A percentile compares a stretch with the other conserved stretches of the same genome.
phyloP scores from a whole-genome alignment of 2,888 invertebrate genomes.

The Xanthorhoe spadicearia region DNA sequence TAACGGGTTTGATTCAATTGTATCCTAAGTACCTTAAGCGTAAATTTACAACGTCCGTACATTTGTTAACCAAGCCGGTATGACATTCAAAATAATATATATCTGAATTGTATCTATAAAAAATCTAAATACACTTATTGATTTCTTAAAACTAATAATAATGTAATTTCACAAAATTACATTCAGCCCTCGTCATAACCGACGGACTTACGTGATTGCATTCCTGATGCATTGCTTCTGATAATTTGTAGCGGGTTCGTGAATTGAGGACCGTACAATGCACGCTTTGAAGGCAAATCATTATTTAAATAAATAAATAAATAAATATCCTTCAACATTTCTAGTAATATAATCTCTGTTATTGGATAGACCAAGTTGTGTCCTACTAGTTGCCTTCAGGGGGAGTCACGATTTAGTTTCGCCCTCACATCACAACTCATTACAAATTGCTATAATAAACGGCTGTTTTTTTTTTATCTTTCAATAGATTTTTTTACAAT shows the following conservation, averaged over 20 bases:
- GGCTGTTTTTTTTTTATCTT: background rate
- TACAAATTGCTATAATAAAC: conserved; percentile 24
- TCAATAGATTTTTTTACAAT: too few relatives aligned
- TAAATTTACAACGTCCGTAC: too few relatives aligned
- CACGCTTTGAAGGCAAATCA: background rate
- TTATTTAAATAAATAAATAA: too few relatives aligned
- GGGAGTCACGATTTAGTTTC: conserved; percentile 29
- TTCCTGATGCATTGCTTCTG: conserved; percentile 39
- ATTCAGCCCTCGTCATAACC: conserved; percentile 40
- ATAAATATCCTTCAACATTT: too few relatives aligned
- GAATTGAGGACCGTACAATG: background rate
- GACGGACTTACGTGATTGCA: conserved; percentile 31
- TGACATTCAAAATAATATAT: too few relatives aligned
- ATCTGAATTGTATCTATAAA: too few relatives aligned
- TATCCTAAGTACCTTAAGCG: background rate
- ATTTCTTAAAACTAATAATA: too few relatives aligned
- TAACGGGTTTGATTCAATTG: background rate
- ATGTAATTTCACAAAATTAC: conserved; percentile 4
- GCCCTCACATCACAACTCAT: conserved; percentile 21
- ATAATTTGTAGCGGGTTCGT: conserved; percentile 13
- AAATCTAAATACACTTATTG: too few relatives aligned
- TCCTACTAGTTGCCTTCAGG: conserved; percentile 3
- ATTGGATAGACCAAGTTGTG: background rate
- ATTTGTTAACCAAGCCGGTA: too few relatives aligned
- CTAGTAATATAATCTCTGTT: too few relatives aligned